These are phyloP conservation scores for Scleropages formosus DNA, from an alignment of 2,797 vertebrate species.

Conservation along the genomic window DNA sequence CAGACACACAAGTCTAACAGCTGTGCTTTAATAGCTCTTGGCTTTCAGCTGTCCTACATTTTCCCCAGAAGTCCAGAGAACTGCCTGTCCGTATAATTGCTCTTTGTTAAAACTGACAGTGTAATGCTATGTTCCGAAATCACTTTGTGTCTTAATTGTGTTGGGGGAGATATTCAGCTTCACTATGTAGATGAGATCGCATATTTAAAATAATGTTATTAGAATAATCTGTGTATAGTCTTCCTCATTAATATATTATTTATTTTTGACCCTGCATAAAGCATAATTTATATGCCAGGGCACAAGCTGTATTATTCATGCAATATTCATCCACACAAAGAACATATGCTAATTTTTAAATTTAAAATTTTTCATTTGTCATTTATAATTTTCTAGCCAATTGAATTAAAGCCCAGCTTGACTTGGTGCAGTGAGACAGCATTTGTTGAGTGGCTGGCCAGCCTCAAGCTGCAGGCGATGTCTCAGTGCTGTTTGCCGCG, in stretches of 20 bases:
- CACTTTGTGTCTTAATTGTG: not conserved
- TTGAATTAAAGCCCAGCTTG: not conserved
- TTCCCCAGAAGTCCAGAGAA: constrained; percentile 53
- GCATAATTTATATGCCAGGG: not conserved
- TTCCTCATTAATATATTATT: not conserved
- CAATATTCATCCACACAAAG: not conserved
- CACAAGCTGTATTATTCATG: not conserved
- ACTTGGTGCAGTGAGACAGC: not conserved
- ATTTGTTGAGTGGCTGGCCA: constrained; percentile 14
- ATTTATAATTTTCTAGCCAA: not conserved
- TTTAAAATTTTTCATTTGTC: not conserved
- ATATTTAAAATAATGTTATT: too few species aligned
- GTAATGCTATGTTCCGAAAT: constrained; percentile 47
- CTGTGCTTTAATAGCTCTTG: constrained; percentile 40
- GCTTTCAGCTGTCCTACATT: constrained; percentile 53
- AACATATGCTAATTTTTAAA: not conserved
- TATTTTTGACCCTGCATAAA: not conserved
- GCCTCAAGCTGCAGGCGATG: not conserved
- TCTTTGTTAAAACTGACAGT: constrained; percentile 51
- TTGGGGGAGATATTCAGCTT: not conserved
- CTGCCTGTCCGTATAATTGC: constrained; percentile 60
- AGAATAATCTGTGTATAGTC: not conserved
- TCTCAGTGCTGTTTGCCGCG: not conserved
- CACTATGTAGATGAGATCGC: not conserved
- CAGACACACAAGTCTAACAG: not conserved